Conservation (phyloP, 2,113 vertebrate species). For the Rhombomys opimus region DNA sequence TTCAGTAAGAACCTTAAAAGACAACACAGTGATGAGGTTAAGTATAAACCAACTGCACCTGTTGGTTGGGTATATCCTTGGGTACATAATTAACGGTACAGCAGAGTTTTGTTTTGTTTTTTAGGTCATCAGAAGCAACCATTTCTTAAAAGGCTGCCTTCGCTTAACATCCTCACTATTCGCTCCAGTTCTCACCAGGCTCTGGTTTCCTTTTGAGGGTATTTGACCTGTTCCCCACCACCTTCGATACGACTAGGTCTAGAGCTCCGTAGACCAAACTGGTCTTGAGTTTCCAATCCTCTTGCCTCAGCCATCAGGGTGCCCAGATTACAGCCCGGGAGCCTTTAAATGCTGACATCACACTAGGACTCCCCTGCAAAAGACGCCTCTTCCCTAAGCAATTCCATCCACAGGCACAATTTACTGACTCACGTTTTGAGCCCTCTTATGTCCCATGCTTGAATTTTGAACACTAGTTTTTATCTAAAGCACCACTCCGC, state of each 20-base stretch:
- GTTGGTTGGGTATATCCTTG: background rate
- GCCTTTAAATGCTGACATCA: background rate
- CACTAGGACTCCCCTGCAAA: background rate
- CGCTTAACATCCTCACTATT: background rate
- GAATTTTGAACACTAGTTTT: background rate
- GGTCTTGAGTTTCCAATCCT: background rate
- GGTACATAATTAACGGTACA: background rate
- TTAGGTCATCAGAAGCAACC: background rate
- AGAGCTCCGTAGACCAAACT: background rate
- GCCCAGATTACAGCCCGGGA: background rate
- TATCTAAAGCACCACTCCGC: background rate
- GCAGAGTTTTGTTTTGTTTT: background rate
- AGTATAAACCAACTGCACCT: background rate
- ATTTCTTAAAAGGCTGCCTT: constrained; percentile 19
- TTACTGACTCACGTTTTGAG: background rate
- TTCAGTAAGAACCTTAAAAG: background rate
- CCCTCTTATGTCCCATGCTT: background rate
- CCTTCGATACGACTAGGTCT: too few relatives aligned
- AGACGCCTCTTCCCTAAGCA: background rate
- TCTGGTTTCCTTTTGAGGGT: background rate
- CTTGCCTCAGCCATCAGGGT: background rate
- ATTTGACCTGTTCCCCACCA: background rate
- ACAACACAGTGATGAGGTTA: background rate
- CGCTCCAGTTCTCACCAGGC: background rate
- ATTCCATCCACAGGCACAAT: background rate